A percentile compares a stretch with the other conserved stretches of the same genome.
These are phyloP conservation scores for Holacanthus passer DNA, from an alignment of 2,113 vertebrate genomes.

Conservation along the genomic window DNA sequence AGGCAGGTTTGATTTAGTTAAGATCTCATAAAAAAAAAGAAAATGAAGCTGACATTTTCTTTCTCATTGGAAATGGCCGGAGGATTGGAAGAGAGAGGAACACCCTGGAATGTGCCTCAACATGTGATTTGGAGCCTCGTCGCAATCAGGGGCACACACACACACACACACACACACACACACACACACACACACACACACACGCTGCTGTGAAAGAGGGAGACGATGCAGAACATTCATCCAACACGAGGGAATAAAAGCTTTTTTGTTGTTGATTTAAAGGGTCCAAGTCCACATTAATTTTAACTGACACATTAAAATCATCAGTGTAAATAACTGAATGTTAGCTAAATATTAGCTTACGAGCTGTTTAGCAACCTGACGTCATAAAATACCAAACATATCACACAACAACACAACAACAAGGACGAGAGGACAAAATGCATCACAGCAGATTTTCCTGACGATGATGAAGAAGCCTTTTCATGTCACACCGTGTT, in stretches of 20 bases:
- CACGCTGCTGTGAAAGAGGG: not conserved
- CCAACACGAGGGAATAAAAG: not conserved
- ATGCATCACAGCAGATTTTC: not conserved
- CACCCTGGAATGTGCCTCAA: slow-evolving; percentile 73
- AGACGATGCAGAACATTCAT: not conserved
- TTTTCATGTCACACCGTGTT: too few species aligned
- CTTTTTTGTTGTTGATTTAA: slow-evolving; percentile 1
- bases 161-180: not conserved
- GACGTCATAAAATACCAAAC: not conserved
- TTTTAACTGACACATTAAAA: not conserved
- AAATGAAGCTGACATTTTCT: slow-evolving; percentile 45
- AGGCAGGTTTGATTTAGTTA: slow-evolving; percentile 57
- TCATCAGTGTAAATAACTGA: not conserved
- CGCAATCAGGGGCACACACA: slow-evolving; percentile 21
- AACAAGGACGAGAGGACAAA: not conserved
- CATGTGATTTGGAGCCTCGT: slow-evolving; percentile 68
- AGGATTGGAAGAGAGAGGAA: slow-evolving; percentile 67
- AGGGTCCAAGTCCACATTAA: not conserved
- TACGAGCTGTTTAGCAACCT: not conserved
- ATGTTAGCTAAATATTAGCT: not conserved
- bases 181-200: slow-evolving; percentile 18
- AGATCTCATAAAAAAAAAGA: not conserved
- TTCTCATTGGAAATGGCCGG: slow-evolving; percentile 61
- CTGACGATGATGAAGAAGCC: too few species aligned
- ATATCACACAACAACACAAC: not conserved